Percentiles rank a stretch among this genome's conserved stretches.
phyloP scores from a whole-genome alignment of 2,888 invertebrate species.

The Leucophora obtusa region DNA sequence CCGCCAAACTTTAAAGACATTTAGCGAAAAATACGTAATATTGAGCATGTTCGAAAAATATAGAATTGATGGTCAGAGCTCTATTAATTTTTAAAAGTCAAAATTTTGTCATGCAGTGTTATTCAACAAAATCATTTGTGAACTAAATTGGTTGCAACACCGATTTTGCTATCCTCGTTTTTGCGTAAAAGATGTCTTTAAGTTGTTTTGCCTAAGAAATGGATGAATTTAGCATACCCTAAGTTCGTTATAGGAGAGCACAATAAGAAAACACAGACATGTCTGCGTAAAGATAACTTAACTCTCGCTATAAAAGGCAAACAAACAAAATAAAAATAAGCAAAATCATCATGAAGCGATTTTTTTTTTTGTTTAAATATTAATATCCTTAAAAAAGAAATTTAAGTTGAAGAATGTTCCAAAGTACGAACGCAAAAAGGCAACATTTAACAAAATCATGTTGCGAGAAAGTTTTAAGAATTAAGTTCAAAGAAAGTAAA shows the following conservation, averaged over 20 bases:
- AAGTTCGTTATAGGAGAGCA: constrained; percentile 13
- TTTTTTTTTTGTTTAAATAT: constrained; percentile 22
- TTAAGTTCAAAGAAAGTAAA: constrained; percentile 30
- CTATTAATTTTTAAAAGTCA: no score
- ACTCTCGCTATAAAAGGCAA: constrained; percentile 47
- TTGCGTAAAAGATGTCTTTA: no score
- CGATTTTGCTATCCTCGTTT: no score
- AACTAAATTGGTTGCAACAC: no score
- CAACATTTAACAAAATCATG: background rate
- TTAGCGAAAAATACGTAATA: no score
- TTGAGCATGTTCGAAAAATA: no score
- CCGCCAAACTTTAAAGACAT: no score
- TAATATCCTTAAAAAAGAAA: constrained; percentile 42
- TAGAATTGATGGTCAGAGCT: no score
- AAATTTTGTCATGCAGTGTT: no score
- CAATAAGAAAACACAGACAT: constrained; percentile 65
- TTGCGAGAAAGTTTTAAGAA: constrained; percentile 23
- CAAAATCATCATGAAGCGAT: constrained; percentile 24
- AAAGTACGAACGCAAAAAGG: constrained; percentile 5
- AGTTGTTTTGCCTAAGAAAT: no score
- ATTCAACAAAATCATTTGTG: no score
- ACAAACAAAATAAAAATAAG: constrained; percentile 30
- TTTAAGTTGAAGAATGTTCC: constrained; percentile 46
- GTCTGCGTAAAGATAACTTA: constrained; percentile 71
- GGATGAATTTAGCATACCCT: no score